Percentiles rank a stretch among this genome's conserved stretches.
These are phyloP conservation scores for Deladenus siricidicola DNA, from an alignment of 2,888 invertebrate species.

Conservation along the genomic window DNA sequence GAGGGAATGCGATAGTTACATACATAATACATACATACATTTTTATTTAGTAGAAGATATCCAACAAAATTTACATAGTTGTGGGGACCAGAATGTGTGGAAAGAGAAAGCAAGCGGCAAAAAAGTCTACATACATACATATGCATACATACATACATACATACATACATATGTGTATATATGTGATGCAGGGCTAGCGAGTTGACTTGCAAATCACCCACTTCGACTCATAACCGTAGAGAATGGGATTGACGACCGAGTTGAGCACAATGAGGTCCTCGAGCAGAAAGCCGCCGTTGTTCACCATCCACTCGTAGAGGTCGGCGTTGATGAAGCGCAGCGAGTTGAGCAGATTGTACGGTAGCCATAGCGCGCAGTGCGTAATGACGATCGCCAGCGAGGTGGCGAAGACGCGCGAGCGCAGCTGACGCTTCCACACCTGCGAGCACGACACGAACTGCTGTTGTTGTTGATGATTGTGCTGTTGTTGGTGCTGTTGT, in stretches of 20 bases:
- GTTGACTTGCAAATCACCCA: not conserved
- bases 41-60: too few relatives aligned
- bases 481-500: not conserved
- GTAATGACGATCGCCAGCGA: slow-evolving; percentile 39
- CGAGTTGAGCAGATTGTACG: slow-evolving; percentile 39
- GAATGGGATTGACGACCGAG: slow-evolving; percentile 44
- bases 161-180: not conserved
- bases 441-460: not conserved
- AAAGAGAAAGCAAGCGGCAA: not conserved
- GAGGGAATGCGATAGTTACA: not conserved
- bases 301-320: slow-evolving; percentile 25
- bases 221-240: slow-evolving; percentile 32
- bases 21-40: not conserved
- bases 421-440: slow-evolving; percentile 27
- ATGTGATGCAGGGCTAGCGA: too few relatives aligned
- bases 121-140: not conserved
- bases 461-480: not conserved
- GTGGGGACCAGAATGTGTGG: too few relatives aligned
- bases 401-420: slow-evolving; percentile 40
- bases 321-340: slow-evolving; percentile 23
- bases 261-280: slow-evolving; percentile 47
- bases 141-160: not conserved
- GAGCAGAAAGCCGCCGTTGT: slow-evolving; percentile 32
- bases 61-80: too few relatives aligned
- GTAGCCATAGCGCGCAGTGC: slow-evolving; percentile 44